Evolutionary conservation across 2,113 vertebrate genomes (phyloP).

Genomic region (Corythoichthys intestinalis): DNA sequence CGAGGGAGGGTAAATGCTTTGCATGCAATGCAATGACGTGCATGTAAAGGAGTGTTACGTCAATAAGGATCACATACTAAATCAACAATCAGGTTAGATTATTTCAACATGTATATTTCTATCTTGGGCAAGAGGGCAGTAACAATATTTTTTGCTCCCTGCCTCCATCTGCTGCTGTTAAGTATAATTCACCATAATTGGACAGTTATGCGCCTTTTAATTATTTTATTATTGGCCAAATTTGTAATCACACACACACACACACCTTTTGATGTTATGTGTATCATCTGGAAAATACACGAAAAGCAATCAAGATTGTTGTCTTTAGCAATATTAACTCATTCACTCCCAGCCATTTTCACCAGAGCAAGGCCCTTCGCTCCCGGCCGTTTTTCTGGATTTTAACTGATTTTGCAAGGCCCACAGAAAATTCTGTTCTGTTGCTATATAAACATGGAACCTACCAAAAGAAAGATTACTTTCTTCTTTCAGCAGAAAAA

Average conservation of each 20-base stretch:
- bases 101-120: neutral
- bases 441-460: too few relatives aligned
- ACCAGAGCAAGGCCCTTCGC: too few relatives aligned
- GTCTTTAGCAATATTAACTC: too few relatives aligned
- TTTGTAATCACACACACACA: too few relatives aligned
- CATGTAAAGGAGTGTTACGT: neutral
- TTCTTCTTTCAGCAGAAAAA: too few relatives aligned
- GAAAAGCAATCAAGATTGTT: too few relatives aligned
- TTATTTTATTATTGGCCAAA: too few relatives aligned
- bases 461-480: too few relatives aligned
- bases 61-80: neutral
- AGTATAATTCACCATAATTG: neutral
- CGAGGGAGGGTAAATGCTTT: conserved; percentile 8
- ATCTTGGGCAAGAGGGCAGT: neutral
- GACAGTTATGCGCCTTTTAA: neutral
- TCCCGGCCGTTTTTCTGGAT: too few relatives aligned
- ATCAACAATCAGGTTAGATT: neutral
- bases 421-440: too few relatives aligned
- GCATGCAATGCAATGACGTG: neutral
- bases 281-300: neutral
- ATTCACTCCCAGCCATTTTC: too few relatives aligned
- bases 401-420: too few relatives aligned
- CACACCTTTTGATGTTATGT: neutral
- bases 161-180: neutral
- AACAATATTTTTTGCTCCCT: neutral